Percentiles rank a stretch among this genome's conserved stretches.
phyloP scores from a whole-genome alignment of 1,140 invertebrate species.

The Drosophila guanche region DNA sequence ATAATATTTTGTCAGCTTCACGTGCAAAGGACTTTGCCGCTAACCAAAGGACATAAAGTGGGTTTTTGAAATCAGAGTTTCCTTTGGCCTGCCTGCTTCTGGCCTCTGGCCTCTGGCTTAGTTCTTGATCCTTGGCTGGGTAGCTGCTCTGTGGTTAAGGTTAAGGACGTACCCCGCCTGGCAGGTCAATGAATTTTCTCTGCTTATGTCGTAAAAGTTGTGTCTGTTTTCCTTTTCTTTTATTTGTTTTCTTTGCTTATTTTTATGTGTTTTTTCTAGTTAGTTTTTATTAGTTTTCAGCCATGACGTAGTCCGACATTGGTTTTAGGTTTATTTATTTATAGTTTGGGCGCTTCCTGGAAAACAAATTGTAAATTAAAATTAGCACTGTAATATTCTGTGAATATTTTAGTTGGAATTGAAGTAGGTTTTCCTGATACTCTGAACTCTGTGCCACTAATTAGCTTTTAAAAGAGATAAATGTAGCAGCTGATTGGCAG shows the following conservation, averaged over 20 bases:
- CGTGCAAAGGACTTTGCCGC: conserved; percentile 21
- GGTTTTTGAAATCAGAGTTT: conserved; percentile 44
- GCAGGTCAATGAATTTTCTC: conserved; percentile 58
- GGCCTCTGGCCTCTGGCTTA: conserved; percentile 19
- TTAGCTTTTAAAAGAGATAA: too few species aligned
- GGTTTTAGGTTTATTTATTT: conserved; percentile 32
- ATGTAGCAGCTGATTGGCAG: too few species aligned
- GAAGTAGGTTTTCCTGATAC: too few species aligned
- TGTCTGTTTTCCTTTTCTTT: conserved; percentile 5
- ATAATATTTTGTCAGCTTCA: conserved; percentile 60
- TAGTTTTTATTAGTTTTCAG: conserved; percentile 22
- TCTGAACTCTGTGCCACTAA: too few species aligned
- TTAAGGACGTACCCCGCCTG: conserved; percentile 8
- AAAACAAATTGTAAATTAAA: conserved; percentile 1
- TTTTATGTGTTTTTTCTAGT: conserved; percentile 28
- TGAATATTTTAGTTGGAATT: background rate
- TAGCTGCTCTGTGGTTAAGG: background rate
- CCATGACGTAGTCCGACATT: conserved; percentile 29
- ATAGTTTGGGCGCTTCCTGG: conserved; percentile 20
- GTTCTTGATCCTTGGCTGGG: conserved; percentile 28
- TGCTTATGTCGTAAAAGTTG: conserved; percentile 25
- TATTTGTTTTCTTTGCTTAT: conserved; percentile 21
- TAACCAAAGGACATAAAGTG: conserved; percentile 32
- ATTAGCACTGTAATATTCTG: background rate
- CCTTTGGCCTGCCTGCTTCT: conserved; percentile 17